Evolutionary conservation across 2,113 vertebrate genomes (phyloP).

Genomic region (Mormoops blainvillei): DNA sequence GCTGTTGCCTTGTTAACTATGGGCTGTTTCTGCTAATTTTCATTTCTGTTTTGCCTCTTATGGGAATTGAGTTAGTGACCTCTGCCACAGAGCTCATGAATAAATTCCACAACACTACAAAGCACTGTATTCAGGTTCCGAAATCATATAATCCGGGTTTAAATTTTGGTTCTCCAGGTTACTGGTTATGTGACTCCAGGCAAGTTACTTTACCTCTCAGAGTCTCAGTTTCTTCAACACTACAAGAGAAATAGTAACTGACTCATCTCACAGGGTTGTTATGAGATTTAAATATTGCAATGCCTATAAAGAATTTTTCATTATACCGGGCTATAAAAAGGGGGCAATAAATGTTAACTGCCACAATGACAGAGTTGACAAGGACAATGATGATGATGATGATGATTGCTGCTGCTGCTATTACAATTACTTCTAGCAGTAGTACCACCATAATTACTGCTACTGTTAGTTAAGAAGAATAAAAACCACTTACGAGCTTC

Average conservation of each 20-base stretch:
- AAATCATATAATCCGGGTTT: not conserved
- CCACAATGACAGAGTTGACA: not conserved
- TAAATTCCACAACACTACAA: not conserved
- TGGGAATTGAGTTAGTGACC: not conserved
- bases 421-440: not conserved
- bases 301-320: not conserved
- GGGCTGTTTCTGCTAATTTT: not conserved
- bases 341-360: not conserved
- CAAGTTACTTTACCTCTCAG: not conserved
- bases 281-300: not conserved
- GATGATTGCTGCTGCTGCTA: not conserved
- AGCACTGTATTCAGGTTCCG: not conserved
- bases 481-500: not conserved
- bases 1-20: not conserved
- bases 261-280: not conserved
- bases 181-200: not conserved
- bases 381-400: not conserved
- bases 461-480: not conserved
- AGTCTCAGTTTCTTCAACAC: not conserved
- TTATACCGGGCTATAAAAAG: not conserved
- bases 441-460: not conserved
- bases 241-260: not conserved
- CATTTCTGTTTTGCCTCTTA: not conserved
- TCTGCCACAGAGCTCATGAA: not conserved
- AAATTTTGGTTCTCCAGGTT: not conserved